These are phyloP conservation scores for Tenthredo scrophulariae DNA, from an alignment of 2,888 invertebrate species.

Conservation along the genomic window DNA sequence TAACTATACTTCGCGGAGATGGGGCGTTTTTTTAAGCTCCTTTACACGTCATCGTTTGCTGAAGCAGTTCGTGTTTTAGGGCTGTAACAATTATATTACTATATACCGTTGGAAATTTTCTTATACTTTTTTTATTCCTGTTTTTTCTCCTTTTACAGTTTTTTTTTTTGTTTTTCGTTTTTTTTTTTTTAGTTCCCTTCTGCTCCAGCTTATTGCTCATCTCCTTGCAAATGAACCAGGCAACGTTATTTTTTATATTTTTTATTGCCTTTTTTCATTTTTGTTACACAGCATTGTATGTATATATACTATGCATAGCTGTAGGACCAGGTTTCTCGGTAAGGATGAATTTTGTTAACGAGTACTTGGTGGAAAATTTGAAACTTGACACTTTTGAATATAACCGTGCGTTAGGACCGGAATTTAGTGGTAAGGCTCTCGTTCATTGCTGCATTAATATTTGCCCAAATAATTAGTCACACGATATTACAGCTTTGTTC, in stretches of 20 bases:
- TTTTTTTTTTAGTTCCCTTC: neutral
- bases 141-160: neutral
- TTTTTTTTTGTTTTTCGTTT: neutral
- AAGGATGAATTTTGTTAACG: slow-evolving; percentile 15
- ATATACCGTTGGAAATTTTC: neutral
- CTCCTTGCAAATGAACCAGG: slow-evolving; percentile 18
- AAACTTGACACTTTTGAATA: slow-evolving; percentile 38
- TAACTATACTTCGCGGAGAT: slow-evolving; percentile 22
- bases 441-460: slow-evolving; percentile 2
- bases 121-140: neutral
- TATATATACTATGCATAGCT: neutral
- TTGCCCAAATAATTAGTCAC: slow-evolving; percentile 32
- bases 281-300: neutral
- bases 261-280: slow-evolving; percentile 7
- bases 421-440: neutral
- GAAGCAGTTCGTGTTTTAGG: slow-evolving; percentile 32
- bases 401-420: neutral
- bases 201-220: slow-evolving; percentile 11
- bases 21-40: slow-evolving; percentile 16
- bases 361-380: slow-evolving; percentile 40
- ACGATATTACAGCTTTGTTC: neutral
- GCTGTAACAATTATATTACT: slow-evolving; percentile 26
- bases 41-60: slow-evolving; percentile 36
- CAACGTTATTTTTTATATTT: slow-evolving; percentile 21
- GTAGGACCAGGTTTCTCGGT: neutral